Evolutionary conservation across 2,797 vertebrate species (phyloP).

Genomic region (Hirundo rustica): DNA sequence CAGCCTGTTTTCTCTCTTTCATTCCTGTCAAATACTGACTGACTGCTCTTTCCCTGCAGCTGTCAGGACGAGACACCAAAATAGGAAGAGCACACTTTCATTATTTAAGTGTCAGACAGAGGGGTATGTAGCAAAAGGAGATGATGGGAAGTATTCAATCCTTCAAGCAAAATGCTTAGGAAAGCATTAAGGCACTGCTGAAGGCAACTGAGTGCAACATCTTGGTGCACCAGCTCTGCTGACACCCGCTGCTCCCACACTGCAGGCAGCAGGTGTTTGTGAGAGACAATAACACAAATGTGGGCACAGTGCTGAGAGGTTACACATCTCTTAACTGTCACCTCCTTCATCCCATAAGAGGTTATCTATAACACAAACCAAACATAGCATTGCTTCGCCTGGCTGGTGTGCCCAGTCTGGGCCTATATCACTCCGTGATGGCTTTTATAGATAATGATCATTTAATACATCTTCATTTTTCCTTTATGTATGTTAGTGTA

Average conservation of each 20-base stretch:
- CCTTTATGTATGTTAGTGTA: not conserved
- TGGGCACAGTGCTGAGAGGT: fast-evolving
- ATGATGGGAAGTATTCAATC: not conserved
- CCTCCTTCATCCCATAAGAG: not conserved
- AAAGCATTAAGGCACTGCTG: not conserved
- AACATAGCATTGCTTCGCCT: fast-evolving
- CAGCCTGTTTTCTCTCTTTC: not conserved
- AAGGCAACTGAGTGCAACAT: not conserved
- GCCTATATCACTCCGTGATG: fast-evolving
- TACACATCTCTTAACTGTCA: not conserved
- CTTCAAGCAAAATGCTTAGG: not conserved
- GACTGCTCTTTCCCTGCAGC: not conserved
- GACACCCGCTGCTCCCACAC: not conserved
- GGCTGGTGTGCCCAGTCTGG: not conserved
- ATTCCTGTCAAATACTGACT: not conserved
- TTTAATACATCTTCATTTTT: not conserved
- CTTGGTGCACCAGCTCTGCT: not conserved
- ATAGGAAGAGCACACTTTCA: not conserved
- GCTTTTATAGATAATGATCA: not conserved
- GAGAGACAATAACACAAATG: not conserved
- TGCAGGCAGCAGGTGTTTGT: not conserved
- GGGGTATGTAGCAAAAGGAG: not conserved
- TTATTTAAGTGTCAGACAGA: not conserved
- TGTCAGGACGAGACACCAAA: not conserved
- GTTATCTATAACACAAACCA: not conserved